Conservation (phyloP, 2,888 invertebrate genomes). For the Lithosia quadra region DNA sequence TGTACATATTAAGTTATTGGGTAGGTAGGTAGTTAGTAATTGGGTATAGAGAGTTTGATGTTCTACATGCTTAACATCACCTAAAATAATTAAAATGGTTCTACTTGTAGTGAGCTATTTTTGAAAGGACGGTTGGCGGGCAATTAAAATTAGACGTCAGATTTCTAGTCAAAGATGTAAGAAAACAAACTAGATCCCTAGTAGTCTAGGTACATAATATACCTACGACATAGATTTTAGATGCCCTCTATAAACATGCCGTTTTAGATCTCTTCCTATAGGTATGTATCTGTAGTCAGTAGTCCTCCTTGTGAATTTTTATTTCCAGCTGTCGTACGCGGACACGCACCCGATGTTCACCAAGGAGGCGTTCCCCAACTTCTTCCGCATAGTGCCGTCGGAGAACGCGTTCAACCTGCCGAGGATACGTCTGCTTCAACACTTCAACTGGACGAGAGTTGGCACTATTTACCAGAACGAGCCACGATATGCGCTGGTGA, state of each 20-base stretch:
- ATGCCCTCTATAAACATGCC: background rate
- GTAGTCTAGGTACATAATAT: no score
- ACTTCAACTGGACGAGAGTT: constrained; percentile 99
- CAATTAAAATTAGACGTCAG: background rate
- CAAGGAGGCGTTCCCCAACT: constrained; percentile 97
- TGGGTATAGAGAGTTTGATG: background rate
- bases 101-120: constrained; percentile 26
- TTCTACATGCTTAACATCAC: background rate
- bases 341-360: constrained; percentile 99
- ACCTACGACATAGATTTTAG: no score
- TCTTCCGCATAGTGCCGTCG: constrained; percentile 98
- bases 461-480: constrained; percentile 99
- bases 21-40: background rate
- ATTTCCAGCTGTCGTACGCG: constrained; percentile 95
- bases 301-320: constrained; percentile 36
- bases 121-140: constrained; percentile 17
- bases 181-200: background rate
- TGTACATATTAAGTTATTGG: constrained; percentile 29
- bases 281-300: constrained; percentile 9
- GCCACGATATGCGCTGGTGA: constrained; percentile 95
- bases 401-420: constrained; percentile 98
- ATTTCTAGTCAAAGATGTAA: background rate
- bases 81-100: constrained; percentile 25
- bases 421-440: constrained; percentile 93
- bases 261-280: background rate